These are phyloP conservation scores for Lithosia quadra DNA, from an alignment of 2,888 invertebrate genomes.

Conservation along the genomic window DNA sequence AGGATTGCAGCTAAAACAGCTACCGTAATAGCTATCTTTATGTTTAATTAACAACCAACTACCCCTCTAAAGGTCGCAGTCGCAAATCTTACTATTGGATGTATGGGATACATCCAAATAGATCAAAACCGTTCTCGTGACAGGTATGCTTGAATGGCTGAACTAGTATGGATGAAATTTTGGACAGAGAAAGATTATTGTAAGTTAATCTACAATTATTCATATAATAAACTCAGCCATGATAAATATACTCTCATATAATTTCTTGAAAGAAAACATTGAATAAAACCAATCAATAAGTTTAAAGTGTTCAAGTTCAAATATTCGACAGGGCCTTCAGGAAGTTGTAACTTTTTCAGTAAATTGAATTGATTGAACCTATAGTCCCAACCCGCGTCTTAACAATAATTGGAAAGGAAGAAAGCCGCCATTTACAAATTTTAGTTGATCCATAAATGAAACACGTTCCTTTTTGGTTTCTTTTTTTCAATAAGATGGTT, in stretches of 20 bases:
- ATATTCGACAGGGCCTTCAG: neutral
- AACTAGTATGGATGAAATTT: neutral
- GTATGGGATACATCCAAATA: too few species aligned
- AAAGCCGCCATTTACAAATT: neutral
- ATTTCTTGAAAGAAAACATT: neutral
- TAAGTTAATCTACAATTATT: too few species aligned
- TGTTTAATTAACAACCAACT: too few species aligned
- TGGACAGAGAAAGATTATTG: neutral
- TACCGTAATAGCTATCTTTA: too few species aligned
- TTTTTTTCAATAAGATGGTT: too few species aligned
- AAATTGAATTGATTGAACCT: constrained; percentile 1
- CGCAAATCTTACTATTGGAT: too few species aligned
- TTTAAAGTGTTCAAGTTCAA: neutral
- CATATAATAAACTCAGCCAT: neutral
- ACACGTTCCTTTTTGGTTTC: too few species aligned
- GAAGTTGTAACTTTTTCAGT: neutral
- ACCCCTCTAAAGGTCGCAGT: too few species aligned
- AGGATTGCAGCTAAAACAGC: too few species aligned
- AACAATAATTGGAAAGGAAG: neutral
- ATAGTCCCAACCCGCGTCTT: neutral
- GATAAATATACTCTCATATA: neutral
- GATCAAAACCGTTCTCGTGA: too few species aligned
- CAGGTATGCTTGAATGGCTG: neutral
- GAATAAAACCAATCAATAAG: neutral
- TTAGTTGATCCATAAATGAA: neutral